Conservation (phyloP, 2,797 vertebrate species). For the Poeciliopsis infans region DNA sequence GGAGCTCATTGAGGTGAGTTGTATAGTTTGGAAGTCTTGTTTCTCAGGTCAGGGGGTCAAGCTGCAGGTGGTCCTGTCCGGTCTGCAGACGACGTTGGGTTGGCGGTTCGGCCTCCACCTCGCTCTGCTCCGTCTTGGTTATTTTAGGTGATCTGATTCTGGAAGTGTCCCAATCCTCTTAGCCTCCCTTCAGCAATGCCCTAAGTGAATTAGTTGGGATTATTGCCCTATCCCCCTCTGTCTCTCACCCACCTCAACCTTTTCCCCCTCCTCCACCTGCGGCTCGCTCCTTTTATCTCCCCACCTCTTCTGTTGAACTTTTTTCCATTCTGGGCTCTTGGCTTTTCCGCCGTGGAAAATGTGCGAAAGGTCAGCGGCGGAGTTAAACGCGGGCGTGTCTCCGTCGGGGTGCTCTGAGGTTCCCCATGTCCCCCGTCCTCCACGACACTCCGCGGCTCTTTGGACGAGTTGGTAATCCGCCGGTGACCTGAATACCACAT, state of each 20-base stretch:
- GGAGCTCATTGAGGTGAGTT: constrained; percentile 32
- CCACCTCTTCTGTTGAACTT: constrained; percentile 14
- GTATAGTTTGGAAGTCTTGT: not conserved
- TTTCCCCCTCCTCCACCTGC: constrained; percentile 13
- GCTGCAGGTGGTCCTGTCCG: not conserved
- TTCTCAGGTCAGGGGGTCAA: constrained; percentile 12
- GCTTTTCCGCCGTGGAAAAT: not conserved
- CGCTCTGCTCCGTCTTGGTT: constrained; percentile 73
- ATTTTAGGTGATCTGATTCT: constrained; percentile 87
- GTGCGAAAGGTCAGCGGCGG: not conserved
- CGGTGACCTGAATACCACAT: constrained; percentile 64
- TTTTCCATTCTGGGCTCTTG: not conserved
- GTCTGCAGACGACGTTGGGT: constrained; percentile 32
- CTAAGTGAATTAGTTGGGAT: constrained; percentile 88
- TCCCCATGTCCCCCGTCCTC: not conserved
- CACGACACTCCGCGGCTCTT: constrained; percentile 37
- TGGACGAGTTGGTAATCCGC: constrained; percentile 60
- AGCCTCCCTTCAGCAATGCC: constrained; percentile 83
- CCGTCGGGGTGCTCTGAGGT: not conserved
- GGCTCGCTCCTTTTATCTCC: constrained; percentile 21
- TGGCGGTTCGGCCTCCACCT: constrained; percentile 42
- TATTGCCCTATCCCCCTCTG: constrained; percentile 68
- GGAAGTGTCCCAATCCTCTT: constrained; percentile 91
- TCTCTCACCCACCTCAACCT: constrained; percentile 44
- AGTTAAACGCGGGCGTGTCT: not conserved